phyloP scores from a whole-genome alignment of 2,888 invertebrate genomes.

The Gortyna flavago region DNA sequence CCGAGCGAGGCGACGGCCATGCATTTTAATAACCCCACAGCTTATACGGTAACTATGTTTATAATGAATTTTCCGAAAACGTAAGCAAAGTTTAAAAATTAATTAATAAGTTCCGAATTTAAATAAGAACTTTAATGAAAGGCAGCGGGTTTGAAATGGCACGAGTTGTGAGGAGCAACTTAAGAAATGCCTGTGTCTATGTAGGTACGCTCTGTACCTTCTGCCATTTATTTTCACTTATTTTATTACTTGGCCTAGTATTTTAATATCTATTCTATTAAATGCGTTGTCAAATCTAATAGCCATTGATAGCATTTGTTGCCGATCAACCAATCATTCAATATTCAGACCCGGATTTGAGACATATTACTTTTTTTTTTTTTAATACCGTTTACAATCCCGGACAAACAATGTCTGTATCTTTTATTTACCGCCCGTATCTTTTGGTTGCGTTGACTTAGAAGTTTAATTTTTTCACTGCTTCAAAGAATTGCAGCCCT shows the following conservation, averaged over 20 bases:
- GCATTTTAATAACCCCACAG: conserved; percentile 49
- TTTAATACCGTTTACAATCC: too few relatives aligned
- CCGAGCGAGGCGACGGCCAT: conserved; percentile 33
- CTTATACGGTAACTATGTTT: conserved; percentile 23
- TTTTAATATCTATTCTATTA: background rate
- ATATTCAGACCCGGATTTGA: too few relatives aligned
- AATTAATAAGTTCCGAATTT: background rate
- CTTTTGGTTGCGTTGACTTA: too few relatives aligned
- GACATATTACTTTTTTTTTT: too few relatives aligned
- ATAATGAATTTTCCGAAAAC: conserved; percentile 10
- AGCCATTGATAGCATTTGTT: background rate
- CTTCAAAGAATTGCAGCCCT: too few relatives aligned
- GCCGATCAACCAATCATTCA: background rate
- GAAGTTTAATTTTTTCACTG: too few relatives aligned
- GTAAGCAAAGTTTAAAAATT: conserved; percentile 6
- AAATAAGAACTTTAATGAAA: conserved; percentile 9
- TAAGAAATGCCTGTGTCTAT: background rate
- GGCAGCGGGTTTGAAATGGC: too few relatives aligned
- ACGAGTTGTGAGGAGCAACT: background rate
- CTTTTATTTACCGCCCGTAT: too few relatives aligned
- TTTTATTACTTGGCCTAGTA: background rate
- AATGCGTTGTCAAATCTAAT: background rate
- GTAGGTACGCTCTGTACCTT: background rate
- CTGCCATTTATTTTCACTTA: background rate
- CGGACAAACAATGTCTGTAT: too few relatives aligned